phyloP scores from a whole-genome alignment of 1,140 invertebrate genomes.

The Antheraea mylitta region DNA sequence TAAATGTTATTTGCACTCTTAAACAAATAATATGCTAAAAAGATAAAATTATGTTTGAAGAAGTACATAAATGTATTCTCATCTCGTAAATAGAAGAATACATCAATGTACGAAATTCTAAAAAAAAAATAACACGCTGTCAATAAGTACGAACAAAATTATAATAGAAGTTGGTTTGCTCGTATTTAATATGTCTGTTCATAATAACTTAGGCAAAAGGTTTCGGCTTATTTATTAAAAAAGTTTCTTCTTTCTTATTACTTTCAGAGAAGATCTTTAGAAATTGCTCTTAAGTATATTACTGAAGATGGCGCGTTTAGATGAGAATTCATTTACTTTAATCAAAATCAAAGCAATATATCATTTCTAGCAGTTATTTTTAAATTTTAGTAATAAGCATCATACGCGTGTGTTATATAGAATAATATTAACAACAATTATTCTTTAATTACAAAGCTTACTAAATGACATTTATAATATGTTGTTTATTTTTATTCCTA shows the following conservation, averaged over 20 bases:
- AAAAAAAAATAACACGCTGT: not conserved
- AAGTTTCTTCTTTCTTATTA: conserved; percentile 1
- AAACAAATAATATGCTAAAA: too few relatives aligned
- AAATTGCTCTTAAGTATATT: conserved; percentile 1
- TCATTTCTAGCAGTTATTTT: not conserved
- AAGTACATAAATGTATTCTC: too few relatives aligned
- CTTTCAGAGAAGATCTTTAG: not conserved
- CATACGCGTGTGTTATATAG: too few relatives aligned
- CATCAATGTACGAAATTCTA: too few relatives aligned
- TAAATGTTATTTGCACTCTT: too few relatives aligned
- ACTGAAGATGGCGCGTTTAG: not conserved
- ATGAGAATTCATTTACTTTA: not conserved
- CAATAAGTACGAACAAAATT: not conserved
- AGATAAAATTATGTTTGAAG: too few relatives aligned
- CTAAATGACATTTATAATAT: too few relatives aligned
- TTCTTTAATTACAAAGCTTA: too few relatives aligned
- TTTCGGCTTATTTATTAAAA: conserved; percentile 5
- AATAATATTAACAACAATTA: too few relatives aligned
- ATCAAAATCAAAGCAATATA: not conserved
- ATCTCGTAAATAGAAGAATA: too few relatives aligned
- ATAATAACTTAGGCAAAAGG: conserved; percentile 3
- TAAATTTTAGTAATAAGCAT: too few relatives aligned
- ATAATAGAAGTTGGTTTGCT: not conserved
- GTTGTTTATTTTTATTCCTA: too few relatives aligned
- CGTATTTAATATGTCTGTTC: conserved; percentile 1